Base-by-base conservation (phyloP, 2,797 vertebrate species). In the Melanotaenia nigrans region DNA sequence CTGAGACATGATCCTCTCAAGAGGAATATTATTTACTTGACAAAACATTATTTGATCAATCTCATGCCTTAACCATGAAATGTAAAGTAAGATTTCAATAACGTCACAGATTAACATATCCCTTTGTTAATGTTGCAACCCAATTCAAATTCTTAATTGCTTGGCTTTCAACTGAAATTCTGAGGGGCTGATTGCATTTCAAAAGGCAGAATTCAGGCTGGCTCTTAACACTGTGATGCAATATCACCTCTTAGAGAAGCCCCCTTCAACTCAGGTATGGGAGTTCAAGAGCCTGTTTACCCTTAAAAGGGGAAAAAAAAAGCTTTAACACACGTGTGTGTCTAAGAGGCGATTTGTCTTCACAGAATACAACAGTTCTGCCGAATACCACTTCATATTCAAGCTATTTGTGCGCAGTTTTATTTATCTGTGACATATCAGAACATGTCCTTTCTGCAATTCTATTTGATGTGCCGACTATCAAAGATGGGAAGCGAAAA, bases 381-480 rank as follows among this genome's bases (percentile, higher is more conserved):
- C 82, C 90, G 71, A 90, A 92, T 70, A 85, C 77, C 90, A 90
- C 88, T 90, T 87, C 86, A 81, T 87, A 86, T 90, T 87, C 90
- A 85, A 92, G 86, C 89, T 85, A 86, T 90, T 86, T 91, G 87
- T 68, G 85, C 60, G 33, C 82, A 72, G 59, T 83, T 85, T 86
- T 91, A 91, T 91, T 90, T 91, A 88, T 85, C 87, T 45, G 79
- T 77, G 87, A 92, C 87, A 89, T 82, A 85, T 90, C 87, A 68
- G 82, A 89, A 82, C 85, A 58, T 85, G 91, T 92, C 89, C 85
- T 91, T 88, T 92, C 87, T 87, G 82, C 65, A 38, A 92, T 92
- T 93, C 90, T 24, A 90, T 92, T 92, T 92, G 91, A 93, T 91
- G 90, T 90, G 77, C 90, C 85, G 87, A 90, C 90, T 92, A 92